Conservation (phyloP, 1,140 invertebrate species). For the Leptestheria dahalacensis region DNA sequence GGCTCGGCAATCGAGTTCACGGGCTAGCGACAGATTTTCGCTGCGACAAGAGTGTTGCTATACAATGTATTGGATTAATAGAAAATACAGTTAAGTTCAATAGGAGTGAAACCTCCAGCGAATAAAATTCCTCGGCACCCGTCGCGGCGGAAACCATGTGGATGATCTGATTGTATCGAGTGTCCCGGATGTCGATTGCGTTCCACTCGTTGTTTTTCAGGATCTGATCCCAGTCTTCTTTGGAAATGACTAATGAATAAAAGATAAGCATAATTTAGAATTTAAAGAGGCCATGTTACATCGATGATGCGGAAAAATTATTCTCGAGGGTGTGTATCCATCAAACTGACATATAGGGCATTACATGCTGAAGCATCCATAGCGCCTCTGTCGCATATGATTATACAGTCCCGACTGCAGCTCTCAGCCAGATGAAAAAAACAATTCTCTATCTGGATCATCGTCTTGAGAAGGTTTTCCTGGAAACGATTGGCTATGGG, state of each 20-base stretch:
- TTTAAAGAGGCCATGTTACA: too few species aligned
- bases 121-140: constrained; percentile 95
- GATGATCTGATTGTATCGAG: constrained; percentile 89
- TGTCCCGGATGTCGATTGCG: constrained; percentile 84
- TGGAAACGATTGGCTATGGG: constrained; percentile 75
- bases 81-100: not conserved
- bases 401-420: constrained; percentile 73
- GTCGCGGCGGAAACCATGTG: constrained; percentile 92
- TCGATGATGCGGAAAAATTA: not conserved
- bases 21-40: constrained; percentile 71
- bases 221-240: constrained; percentile 84
- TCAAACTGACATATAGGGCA: not conserved
- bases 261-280: not conserved
- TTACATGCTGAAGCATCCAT: constrained; percentile 97
- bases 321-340: too few species aligned
- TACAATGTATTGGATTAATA: constrained; percentile 12
- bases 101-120: constrained; percentile 47
- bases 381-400: constrained; percentile 95
- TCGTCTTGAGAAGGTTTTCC: constrained; percentile 89
- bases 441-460: constrained; percentile 96
- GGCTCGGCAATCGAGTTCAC: constrained; percentile 74
- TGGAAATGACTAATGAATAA: constrained; percentile 55
- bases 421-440: constrained; percentile 84
- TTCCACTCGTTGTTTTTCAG: constrained; percentile 78
- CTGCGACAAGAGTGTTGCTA: constrained; percentile 78